These are phyloP conservation scores for Mesoclemmys tuberculata DNA, from an alignment of 2,113 vertebrate genomes.

Conservation along the genomic window DNA sequence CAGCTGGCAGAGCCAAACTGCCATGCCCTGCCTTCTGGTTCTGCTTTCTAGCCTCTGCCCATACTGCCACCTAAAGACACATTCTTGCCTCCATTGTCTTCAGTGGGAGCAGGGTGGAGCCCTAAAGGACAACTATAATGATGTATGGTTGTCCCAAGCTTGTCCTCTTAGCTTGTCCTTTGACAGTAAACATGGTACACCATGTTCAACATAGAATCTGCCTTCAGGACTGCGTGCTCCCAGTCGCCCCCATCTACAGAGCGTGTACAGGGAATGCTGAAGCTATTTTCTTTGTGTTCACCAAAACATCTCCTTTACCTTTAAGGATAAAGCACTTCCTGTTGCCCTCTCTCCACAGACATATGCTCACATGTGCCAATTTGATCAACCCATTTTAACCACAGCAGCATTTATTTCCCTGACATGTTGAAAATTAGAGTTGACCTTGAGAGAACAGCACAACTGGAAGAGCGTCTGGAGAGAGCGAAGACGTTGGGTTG, in stretches of 20 bases:
- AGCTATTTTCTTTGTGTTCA: background rate
- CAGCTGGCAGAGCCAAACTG: background rate
- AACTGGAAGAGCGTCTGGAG: slow-evolving; percentile 19
- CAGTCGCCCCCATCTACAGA: background rate
- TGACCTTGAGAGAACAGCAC: slow-evolving; percentile 41
- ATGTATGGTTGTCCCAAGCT: background rate
- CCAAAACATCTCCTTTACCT: background rate
- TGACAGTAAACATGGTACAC: background rate
- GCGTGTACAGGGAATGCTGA: background rate
- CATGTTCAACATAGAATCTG: background rate
- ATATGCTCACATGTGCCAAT: background rate
- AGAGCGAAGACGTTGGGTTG: slow-evolving; percentile 21
- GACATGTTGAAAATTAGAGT: background rate
- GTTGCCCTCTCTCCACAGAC: background rate
- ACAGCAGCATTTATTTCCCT: background rate
- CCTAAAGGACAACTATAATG: background rate
- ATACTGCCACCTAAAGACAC: background rate
- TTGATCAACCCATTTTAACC: slow-evolving; percentile 11
- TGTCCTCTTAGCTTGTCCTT: background rate
- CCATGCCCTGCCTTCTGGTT: background rate
- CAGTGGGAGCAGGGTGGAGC: background rate
- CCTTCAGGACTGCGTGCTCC: background rate
- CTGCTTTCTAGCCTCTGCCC: background rate
- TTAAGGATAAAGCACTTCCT: background rate
- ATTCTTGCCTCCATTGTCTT: background rate